phyloP scores from a whole-genome alignment of 2,888 invertebrate species.

The Drosophila tanythrix region DNA sequence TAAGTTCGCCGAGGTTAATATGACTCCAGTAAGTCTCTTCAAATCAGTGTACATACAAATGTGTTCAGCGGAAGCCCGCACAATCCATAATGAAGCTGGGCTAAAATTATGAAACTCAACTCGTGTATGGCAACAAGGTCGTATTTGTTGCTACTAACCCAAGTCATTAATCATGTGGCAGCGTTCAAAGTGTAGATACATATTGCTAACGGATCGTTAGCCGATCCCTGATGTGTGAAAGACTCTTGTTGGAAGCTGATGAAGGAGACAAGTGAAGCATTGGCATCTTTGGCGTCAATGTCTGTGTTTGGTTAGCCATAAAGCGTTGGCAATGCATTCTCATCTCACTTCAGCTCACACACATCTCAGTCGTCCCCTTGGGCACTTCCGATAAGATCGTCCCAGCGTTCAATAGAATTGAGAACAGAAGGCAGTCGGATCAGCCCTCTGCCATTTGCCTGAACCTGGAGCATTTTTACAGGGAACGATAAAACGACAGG shows the following conservation, averaged over 20 bases:
- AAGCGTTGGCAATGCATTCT: slow-evolving; percentile 36
- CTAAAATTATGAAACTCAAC: slow-evolving; percentile 58
- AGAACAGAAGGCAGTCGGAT: slow-evolving; percentile 25
- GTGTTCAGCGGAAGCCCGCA: slow-evolving; percentile 52
- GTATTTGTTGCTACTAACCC: slow-evolving; percentile 15
- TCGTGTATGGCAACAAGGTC: slow-evolving; percentile 56
- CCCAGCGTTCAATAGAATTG: slow-evolving; percentile 68
- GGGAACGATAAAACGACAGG: slow-evolving; percentile 62
- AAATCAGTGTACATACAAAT: not conserved
- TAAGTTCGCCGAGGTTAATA: slow-evolving; percentile 25
- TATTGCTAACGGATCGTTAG: slow-evolving; percentile 36
- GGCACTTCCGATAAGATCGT: slow-evolving; percentile 76
- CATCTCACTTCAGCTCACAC: slow-evolving; percentile 22
- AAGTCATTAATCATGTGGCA: slow-evolving; percentile 49
- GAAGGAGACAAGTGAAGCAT: slow-evolving; percentile 22
- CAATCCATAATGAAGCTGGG: slow-evolving; percentile 35
- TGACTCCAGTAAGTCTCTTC: slow-evolving; percentile 35
- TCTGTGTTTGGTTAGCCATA: slow-evolving; percentile 21
- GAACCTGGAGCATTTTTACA: slow-evolving; percentile 52
- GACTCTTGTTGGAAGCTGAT: slow-evolving; percentile 10
- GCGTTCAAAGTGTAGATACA: slow-evolving; percentile 17
- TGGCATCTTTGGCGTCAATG: slow-evolving; percentile 30
- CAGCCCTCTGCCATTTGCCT: slow-evolving; percentile 43
- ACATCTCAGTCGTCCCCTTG: slow-evolving; percentile 40
- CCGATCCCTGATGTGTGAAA: slow-evolving; percentile 9